Percentiles rank a stretch among this genome's conserved stretches.
These are phyloP conservation scores for Orthosia cruda DNA, from an alignment of 2,888 invertebrate species.

Conservation along the genomic window DNA sequence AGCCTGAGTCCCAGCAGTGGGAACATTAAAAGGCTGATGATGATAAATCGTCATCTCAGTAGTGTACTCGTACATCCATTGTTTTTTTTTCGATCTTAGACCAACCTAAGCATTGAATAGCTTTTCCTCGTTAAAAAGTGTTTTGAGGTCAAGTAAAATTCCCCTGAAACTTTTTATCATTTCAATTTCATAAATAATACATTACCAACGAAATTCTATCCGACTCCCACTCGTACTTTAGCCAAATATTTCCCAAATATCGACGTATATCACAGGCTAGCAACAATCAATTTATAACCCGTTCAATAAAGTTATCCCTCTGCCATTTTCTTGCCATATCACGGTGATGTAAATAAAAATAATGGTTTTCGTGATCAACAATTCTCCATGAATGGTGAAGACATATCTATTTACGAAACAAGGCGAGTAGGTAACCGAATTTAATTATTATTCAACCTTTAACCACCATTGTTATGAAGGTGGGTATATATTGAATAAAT, in stretches of 20 bases:
- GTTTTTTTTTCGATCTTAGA: no score
- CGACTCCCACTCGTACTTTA: background rate
- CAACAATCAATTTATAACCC: slow-evolving; percentile 64
- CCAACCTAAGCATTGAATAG: background rate
- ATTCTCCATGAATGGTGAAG: slow-evolving; percentile 30
- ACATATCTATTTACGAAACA: slow-evolving; percentile 28
- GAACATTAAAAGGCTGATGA: no score
- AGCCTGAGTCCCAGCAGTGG: no score
- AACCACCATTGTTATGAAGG: background rate
- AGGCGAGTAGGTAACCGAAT: background rate
- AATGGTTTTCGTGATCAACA: slow-evolving; percentile 41
- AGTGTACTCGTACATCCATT: no score
- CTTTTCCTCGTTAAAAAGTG: background rate
- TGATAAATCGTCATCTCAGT: no score
- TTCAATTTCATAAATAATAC: slow-evolving; percentile 18
- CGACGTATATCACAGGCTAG: slow-evolving; percentile 4
- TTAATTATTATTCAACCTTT: background rate
- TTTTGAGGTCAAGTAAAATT: background rate
- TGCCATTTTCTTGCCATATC: slow-evolving; percentile 48
- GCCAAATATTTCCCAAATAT: slow-evolving; percentile 3
- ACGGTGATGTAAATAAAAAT: slow-evolving; percentile 54
- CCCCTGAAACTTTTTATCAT: background rate
- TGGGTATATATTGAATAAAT: background rate
- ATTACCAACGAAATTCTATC: slow-evolving; percentile 23
- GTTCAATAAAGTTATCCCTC: slow-evolving; percentile 62